Base-by-base conservation (phyloP, 2,113 vertebrate genomes). In the Osmerus mordax region DNA sequence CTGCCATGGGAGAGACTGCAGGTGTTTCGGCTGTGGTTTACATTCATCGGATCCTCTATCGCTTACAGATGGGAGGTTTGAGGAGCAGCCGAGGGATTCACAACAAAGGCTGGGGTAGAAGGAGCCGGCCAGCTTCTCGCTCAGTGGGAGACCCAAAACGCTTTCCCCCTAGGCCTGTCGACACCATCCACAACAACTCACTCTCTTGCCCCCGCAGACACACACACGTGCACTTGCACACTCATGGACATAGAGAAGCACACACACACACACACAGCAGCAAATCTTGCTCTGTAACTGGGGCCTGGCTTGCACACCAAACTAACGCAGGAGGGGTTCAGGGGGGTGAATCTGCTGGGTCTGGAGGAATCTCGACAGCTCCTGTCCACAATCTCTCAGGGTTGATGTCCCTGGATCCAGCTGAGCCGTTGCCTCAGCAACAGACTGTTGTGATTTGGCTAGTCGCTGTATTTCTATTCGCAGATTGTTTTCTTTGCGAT, bases 181-280 rank as follows among this genome's bases (percentile, higher is more conserved):
- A 54, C 16, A 8, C 7, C 12, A 65, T 18, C 32, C 7, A 54
- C 16, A 29, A 18, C 12, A 65, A 3, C 32, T 36, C 25, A 41
- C 32, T 65, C 9, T 65, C 62, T 29, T 65, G 18, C 18, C 29
- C 9, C 4, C 28, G 0, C 9, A 16, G 4, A 61, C n/a, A 51
- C 59, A 51, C 32, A 60, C 3, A 15, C 12, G 19, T 16, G 16
- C 18, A 19, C 67, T 11, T 23, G 54, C 19, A 69, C 21, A 55
- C 15, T 56, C 53, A 55, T 14, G 16, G 23, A 25, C 51, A 14
- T 18, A 53, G 8, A 25, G 47, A 67, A 12, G 21, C 28, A 64
- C 29, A 69, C n/a, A 60, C 67, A 69, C 13, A 67, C 65, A 67
- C 65, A 67, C 65, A 25, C 56, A 18, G 36, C n/a, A 51, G 59